Percentiles rank a stretch among this genome's conserved stretches.
Conservation (phyloP, 2,113 vertebrate genomes). For the Micronycteris hirsuta region DNA sequence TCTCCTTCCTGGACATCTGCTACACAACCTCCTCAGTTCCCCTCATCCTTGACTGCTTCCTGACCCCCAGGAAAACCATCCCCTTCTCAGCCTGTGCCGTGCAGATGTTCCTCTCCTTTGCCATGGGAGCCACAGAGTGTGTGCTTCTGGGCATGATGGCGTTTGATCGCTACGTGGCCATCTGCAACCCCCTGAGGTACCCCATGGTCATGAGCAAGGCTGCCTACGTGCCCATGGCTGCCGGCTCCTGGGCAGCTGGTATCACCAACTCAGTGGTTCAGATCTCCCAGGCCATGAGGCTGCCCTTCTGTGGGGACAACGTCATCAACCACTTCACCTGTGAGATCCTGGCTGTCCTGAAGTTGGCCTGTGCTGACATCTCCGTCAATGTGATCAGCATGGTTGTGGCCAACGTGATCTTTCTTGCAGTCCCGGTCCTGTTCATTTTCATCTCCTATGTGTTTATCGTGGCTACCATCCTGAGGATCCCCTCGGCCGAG, state of each 20-base stretch:
- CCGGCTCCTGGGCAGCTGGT: constrained; percentile 48
- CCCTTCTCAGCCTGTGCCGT: too few relatives aligned
- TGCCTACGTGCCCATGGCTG: constrained; percentile 36
- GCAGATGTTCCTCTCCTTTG: too few relatives aligned
- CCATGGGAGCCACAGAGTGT: too few relatives aligned
- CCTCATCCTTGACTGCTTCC: too few relatives aligned
- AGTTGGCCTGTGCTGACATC: constrained; percentile 59
- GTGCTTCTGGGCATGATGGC: too few relatives aligned
- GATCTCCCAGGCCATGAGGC: background rate
- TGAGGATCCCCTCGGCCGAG: constrained; percentile 58
- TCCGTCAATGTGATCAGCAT: constrained; percentile 53
- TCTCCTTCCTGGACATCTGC: too few relatives aligned
- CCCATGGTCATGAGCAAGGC: constrained; percentile 28
- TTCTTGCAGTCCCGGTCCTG: background rate
- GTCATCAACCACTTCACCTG: constrained; percentile 64
- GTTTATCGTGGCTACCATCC: constrained; percentile 50
- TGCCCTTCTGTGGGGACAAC: constrained; percentile 54
- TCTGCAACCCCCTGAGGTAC: constrained; percentile 42
- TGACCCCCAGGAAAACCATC: too few relatives aligned
- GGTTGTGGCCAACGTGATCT: constrained; percentile 29
- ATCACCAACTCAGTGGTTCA: constrained; percentile 32
- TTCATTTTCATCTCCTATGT: constrained; percentile 39
- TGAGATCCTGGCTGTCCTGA: constrained; percentile 56
- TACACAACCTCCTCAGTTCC: too few relatives aligned
- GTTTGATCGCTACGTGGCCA: constrained; percentile 37